Percentiles rank a stretch among this genome's conserved stretches.
Evolutionary conservation across 2,113 vertebrate species (phyloP).

Genomic region (Otolemur garnettii): DNA sequence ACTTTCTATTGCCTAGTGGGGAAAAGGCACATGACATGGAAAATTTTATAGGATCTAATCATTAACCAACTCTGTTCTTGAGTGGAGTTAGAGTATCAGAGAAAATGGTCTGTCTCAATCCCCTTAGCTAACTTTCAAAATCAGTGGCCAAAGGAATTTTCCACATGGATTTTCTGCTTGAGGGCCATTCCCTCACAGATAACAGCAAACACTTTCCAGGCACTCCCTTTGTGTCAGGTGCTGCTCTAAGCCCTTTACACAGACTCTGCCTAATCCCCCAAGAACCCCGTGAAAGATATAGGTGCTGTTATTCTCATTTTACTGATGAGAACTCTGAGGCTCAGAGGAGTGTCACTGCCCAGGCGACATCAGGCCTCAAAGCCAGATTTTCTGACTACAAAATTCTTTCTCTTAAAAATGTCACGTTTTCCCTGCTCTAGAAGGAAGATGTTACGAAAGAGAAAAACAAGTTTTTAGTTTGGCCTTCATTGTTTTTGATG

Average conservation of each 20-base stretch:
- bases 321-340: background rate
- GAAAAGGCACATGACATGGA: constrained; percentile 83
- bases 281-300: background rate
- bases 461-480: background rate
- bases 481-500: background rate
- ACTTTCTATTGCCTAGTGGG: constrained; percentile 84
- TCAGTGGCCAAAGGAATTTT: constrained; percentile 76
- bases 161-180: constrained; percentile 64
- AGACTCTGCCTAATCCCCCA: background rate
- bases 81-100: constrained; percentile 64
- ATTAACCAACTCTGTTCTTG: constrained; percentile 82
- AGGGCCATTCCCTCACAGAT: background rate
- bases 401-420: background rate
- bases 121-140: constrained; percentile 75
- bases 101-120: constrained; percentile 68
- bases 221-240: background rate
- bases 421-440: background rate
- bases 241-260: background rate
- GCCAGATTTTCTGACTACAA: background rate
- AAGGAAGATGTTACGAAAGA: background rate
- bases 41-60: constrained; percentile 84
- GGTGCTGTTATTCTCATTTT: background rate
- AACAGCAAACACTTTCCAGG: background rate
- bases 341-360: background rate
- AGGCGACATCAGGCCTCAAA: background rate